Conservation (phyloP, 1,140 invertebrate species). For the Pseudomyrmex flavicornis region DNA sequence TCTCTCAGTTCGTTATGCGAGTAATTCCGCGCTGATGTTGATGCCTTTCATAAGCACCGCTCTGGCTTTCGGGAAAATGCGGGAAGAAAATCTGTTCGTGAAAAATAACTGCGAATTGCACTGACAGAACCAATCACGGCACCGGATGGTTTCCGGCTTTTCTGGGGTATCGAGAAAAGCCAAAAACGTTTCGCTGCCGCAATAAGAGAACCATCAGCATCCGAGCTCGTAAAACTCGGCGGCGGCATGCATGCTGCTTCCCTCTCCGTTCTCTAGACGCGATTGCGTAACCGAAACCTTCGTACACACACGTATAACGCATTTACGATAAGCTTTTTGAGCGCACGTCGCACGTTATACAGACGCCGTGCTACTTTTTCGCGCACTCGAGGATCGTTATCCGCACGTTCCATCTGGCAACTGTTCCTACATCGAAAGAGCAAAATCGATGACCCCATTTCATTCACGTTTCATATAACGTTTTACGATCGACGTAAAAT, state of each 20-base stretch:
- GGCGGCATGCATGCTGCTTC: constrained; percentile 1
- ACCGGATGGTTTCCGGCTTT: constrained; percentile 54
- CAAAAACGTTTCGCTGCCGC: constrained; percentile 48
- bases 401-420: not conserved
- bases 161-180: constrained; percentile 54
- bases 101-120: constrained; percentile 60
- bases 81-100: constrained; percentile 54
- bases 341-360: not conserved
- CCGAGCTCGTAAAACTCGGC: constrained; percentile 10
- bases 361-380: constrained; percentile 6
- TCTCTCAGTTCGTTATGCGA: constrained; percentile 53
- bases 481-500: constrained; percentile 5
- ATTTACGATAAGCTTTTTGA: constrained; percentile 26
- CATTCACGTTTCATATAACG: constrained; percentile 3
- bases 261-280: not conserved
- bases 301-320: constrained; percentile 25
- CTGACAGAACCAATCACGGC: constrained; percentile 55
- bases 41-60: constrained; percentile 55
- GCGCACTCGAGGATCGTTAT: constrained; percentile 12
- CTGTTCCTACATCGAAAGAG: constrained; percentile 1
- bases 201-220: constrained; percentile 44
- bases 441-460: constrained; percentile 29
- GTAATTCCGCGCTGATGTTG: constrained; percentile 48
- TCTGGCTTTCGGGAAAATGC: constrained; percentile 40
- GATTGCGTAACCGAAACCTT: constrained; percentile 49